Conservation (phyloP, 2,113 vertebrate species). For the Eubucco bourcierii region DNA sequence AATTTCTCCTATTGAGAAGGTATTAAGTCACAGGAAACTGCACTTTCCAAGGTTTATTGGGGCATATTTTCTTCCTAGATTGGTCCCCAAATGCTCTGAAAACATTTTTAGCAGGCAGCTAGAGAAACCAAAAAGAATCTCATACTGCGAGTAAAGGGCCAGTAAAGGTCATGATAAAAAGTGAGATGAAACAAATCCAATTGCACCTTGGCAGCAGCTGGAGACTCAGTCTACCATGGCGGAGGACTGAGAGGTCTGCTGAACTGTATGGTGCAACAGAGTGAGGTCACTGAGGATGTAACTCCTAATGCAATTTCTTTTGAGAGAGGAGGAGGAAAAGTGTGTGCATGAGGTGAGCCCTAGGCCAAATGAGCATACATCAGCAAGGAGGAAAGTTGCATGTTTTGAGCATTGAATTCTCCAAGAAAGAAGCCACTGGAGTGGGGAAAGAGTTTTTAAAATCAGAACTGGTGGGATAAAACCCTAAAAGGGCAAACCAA, state of each 20-base stretch:
- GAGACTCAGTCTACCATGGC: neutral
- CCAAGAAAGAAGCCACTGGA: neutral
- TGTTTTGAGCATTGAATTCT: neutral
- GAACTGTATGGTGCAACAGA: neutral
- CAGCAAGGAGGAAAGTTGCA: neutral
- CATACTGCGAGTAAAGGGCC: neutral
- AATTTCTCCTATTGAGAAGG: neutral
- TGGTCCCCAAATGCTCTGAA: neutral
- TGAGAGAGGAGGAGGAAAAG: neutral
- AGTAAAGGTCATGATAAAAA: neutral
- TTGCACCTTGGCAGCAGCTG: constrained; percentile 2
- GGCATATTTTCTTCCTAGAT: neutral
- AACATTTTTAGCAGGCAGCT: neutral
- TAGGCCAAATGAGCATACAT: accelerated
- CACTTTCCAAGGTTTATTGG: neutral
- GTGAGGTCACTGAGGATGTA: neutral
- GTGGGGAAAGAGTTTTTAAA: neutral
- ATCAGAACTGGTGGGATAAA: neutral
- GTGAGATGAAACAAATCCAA: neutral
- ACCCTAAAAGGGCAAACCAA: neutral
- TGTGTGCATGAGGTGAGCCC: neutral
- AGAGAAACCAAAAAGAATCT: neutral
- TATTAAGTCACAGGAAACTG: neutral
- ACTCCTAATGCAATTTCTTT: neutral
- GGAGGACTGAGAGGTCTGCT: neutral